Conservation (phyloP, 2,888 invertebrate genomes). For the Cactoblastis cactorum region DNA sequence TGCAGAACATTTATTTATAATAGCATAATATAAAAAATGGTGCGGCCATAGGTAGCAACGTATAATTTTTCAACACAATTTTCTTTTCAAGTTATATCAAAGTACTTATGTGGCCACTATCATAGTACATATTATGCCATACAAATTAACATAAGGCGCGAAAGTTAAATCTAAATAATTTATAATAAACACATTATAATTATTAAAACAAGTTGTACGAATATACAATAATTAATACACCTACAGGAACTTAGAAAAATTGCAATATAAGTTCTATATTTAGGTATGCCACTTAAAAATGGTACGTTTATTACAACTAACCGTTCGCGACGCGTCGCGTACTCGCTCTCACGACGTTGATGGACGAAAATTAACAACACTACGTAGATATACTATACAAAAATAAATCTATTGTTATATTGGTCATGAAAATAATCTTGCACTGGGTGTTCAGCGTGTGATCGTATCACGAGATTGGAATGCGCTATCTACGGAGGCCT, state of each 20-base stretch:
- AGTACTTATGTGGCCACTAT: too few species aligned
- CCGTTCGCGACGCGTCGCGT: slow-evolving; percentile 34
- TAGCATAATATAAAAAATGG: slow-evolving; percentile 53
- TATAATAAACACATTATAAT: slow-evolving; percentile 73
- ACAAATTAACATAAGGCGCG: slow-evolving; percentile 49
- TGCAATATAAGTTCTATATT: slow-evolving; percentile 78
- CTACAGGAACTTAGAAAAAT: slow-evolving; percentile 80
- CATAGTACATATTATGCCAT: slow-evolving; percentile 55
- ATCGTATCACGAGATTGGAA: slow-evolving; percentile 60
- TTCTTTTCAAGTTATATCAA: not conserved
- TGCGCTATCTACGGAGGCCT: slow-evolving; percentile 62
- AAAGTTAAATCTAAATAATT: slow-evolving; percentile 70
- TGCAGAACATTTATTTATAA: slow-evolving; percentile 61
- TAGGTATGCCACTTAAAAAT: slow-evolving; percentile 76
- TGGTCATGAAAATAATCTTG: slow-evolving; percentile 58
- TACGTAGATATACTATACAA: slow-evolving; percentile 52
- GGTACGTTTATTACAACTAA: slow-evolving; percentile 56
- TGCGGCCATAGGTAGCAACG: not conserved
- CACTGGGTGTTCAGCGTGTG: slow-evolving; percentile 42
- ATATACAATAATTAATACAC: slow-evolving; percentile 76
- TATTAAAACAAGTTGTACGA: slow-evolving; percentile 76
- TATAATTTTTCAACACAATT: not conserved
- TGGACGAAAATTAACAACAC: slow-evolving; percentile 52
- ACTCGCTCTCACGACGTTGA: slow-evolving; percentile 32
- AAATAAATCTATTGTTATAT: slow-evolving; percentile 56